Percentiles rank a stretch among this genome's conserved stretches.
These are phyloP conservation scores for Solea solea DNA, from an alignment of 2,113 vertebrate species.

Conservation along the genomic window DNA sequence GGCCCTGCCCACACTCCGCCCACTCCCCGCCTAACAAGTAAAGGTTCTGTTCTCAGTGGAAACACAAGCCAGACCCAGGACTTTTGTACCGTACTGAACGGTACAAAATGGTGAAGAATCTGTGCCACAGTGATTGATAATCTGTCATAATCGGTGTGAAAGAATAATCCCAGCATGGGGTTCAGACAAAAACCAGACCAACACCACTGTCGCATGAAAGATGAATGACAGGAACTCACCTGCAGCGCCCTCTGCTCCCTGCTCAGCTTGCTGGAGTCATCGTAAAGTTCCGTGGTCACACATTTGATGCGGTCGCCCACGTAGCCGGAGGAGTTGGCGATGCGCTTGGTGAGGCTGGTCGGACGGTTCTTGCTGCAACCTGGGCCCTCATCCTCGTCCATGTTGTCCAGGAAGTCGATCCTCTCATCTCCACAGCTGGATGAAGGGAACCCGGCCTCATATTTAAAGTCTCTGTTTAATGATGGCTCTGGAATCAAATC, in stretches of 20 bases:
- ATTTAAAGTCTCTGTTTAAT: not conserved
- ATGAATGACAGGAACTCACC: conserved; percentile 26
- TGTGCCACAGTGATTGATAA: too few species aligned
- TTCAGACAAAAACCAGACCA: not conserved
- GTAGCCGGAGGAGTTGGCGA: conserved; percentile 39
- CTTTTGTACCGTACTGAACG: too few species aligned
- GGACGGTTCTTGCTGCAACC: conserved; percentile 13
- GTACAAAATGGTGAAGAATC: too few species aligned
- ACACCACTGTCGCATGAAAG: not conserved
- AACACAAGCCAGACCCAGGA: too few species aligned
- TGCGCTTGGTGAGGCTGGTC: conserved; percentile 34
- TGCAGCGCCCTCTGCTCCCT: conserved; percentile 52
- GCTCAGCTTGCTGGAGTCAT: conserved; percentile 50
- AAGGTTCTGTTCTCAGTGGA: too few species aligned
- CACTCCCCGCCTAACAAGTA: not conserved
- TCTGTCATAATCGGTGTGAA: too few species aligned
- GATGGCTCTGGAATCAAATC: not conserved
- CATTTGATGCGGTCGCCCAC: conserved; percentile 44
- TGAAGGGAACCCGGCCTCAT: not conserved
- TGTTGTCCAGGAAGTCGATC: conserved; percentile 24
- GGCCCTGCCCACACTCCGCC: too few species aligned
- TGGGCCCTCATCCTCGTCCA: not conserved
- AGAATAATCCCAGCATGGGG: too few species aligned
- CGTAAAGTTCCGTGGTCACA: conserved; percentile 33
- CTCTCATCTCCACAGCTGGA: conserved; percentile 10